Evolutionary conservation across 2,888 invertebrate species (phyloP).

Genomic region (Lysandra coridon): DNA sequence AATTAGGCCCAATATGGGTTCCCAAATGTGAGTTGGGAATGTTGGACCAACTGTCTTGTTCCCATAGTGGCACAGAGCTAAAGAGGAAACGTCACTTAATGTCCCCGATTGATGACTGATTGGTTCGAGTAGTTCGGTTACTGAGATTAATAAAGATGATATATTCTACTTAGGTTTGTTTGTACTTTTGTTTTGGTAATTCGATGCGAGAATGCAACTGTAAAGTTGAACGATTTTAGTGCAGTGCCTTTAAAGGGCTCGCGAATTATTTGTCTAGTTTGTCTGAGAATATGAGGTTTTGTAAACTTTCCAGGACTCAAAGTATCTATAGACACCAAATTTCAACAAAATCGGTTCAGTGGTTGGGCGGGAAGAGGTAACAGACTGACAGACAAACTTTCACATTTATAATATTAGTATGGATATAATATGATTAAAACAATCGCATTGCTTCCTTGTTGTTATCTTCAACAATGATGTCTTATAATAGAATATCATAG

Average conservation of each 20-base stretch:
- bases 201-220: background rate
- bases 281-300: too few species aligned
- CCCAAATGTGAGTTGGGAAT: conserved; percentile 17
- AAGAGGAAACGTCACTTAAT: conserved; percentile 37
- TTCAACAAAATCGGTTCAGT: too few species aligned
- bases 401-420: too few species aligned
- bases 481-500: too few species aligned
- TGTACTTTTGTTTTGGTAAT: background rate
- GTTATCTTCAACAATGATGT: background rate
- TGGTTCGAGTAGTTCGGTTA: conserved; percentile 28
- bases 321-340: too few species aligned
- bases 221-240: too few species aligned
- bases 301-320: too few species aligned
- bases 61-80: conserved; percentile 31
- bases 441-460: background rate
- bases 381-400: too few species aligned
- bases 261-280: too few species aligned
- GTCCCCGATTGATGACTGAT: conserved; percentile 36
- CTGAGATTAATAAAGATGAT: conserved; percentile 11
- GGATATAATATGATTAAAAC: too few species aligned
- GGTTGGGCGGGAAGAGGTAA: too few species aligned
- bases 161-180: background rate
- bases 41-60: conserved; percentile 32
- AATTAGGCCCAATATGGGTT: background rate
- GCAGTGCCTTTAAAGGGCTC: too few species aligned